These are phyloP conservation scores for Labeo calbasu DNA, from an alignment of 2,797 vertebrate species.

Conservation along the genomic window DNA sequence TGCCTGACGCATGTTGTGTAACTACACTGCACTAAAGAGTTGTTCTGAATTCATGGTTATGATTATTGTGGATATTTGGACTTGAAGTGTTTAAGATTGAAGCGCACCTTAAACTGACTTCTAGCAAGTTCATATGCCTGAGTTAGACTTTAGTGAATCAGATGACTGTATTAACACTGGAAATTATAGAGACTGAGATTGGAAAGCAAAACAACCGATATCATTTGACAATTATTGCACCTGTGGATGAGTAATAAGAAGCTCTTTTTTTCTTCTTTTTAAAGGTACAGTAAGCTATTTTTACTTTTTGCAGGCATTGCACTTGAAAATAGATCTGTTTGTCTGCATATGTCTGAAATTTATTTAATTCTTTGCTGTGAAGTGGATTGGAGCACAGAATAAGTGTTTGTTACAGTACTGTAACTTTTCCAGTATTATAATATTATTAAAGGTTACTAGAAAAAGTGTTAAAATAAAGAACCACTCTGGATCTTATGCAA, in stretches of 20 bases:
- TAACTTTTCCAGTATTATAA: conserved; percentile 13
- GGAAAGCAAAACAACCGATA: background rate
- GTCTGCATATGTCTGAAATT: background rate
- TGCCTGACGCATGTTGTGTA: background rate
- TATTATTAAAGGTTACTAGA: conserved; percentile 20
- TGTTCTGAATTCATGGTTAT: background rate
- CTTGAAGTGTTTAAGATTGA: conserved; percentile 23
- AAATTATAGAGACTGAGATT: background rate
- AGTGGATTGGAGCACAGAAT: conserved; percentile 13
- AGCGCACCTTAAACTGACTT: background rate
- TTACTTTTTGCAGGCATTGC: background rate
- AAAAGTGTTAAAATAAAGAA: background rate
- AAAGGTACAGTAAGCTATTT: conserved; percentile 1
- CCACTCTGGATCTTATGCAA: background rate
- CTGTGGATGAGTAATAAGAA: background rate
- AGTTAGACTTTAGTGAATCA: background rate
- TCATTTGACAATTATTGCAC: conserved; percentile 13
- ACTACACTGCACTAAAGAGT: background rate
- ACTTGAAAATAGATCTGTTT: background rate
- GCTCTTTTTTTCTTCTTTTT: background rate
- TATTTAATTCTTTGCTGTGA: conserved; percentile 6
- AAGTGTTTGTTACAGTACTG: conserved; percentile 2
- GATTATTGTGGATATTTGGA: background rate
- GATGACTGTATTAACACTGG: background rate
- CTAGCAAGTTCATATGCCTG: background rate